Evolutionary conservation across 2,113 vertebrate genomes (phyloP).

Genomic region (Perca schrenkii): DNA sequence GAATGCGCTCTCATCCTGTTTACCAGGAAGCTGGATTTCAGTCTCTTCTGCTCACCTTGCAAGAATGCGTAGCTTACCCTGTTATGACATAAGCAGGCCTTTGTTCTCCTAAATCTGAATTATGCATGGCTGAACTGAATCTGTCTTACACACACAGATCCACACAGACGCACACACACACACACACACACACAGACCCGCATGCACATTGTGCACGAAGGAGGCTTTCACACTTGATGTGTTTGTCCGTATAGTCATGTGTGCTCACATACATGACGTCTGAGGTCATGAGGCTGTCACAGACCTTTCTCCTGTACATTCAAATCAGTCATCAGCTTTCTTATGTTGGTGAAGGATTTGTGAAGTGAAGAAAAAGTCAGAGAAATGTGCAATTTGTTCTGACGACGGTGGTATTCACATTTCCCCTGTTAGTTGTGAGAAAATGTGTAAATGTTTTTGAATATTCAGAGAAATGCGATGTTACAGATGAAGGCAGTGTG

Average conservation of each 20-base stretch:
- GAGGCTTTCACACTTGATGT: constrained; percentile 42
- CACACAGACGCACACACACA: constrained; percentile 32
- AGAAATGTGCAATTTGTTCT: background rate
- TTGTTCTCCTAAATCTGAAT: constrained; percentile 76
- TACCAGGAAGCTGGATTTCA: constrained; percentile 64
- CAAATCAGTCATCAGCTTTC: background rate
- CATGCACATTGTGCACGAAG: constrained; percentile 40
- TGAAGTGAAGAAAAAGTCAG: background rate
- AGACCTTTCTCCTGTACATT: constrained; percentile 4
- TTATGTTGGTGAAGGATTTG: background rate
- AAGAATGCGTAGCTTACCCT: constrained; percentile 66
- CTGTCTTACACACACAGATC: constrained; percentile 32
- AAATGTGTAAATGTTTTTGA: no score
- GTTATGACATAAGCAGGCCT: constrained; percentile 76
- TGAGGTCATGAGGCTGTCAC: background rate
- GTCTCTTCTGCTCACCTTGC: constrained; percentile 70
- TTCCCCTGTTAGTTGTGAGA: background rate
- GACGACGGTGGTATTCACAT: background rate
- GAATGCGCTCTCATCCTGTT: constrained; percentile 49
- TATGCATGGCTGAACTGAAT: constrained; percentile 73
- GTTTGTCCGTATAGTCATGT: background rate
- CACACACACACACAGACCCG: constrained; percentile 15
- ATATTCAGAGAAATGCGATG: no score
- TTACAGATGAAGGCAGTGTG: no score
- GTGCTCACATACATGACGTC: background rate